These are phyloP conservation scores for Rotaria socialis DNA, from an alignment of 2,888 invertebrate genomes.

Conservation along the genomic window DNA sequence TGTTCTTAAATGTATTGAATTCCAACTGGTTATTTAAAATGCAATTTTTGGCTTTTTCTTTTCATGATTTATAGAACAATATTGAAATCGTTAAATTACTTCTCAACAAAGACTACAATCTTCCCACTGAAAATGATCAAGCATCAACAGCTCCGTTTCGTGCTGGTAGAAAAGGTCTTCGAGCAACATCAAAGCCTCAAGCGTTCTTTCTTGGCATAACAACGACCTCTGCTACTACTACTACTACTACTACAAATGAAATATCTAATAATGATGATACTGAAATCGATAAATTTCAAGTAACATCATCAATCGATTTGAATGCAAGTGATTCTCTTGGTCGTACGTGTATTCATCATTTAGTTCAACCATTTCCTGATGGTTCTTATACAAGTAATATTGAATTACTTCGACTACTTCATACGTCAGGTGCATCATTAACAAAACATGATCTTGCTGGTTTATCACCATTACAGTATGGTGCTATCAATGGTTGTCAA, in stretches of 20 bases:
- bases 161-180: neutral
- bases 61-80: neutral
- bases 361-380: constrained; percentile 38
- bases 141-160: accelerated
- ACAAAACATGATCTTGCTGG: constrained; percentile 33
- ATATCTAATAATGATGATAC: too few species aligned
- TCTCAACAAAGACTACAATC: neutral
- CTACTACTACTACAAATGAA: too few species aligned
- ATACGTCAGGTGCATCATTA: constrained; percentile 7
- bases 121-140: neutral
- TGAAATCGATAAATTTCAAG: neutral
- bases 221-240: neutral
- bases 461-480: constrained; percentile 42
- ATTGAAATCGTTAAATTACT: constrained; percentile 7
- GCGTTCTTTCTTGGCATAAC: neutral
- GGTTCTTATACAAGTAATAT: constrained; percentile 36
- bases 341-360: constrained; percentile 41
- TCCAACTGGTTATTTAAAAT: too few species aligned
- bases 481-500: constrained; percentile 11
- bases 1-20: too few species aligned
- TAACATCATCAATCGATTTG: constrained; percentile 34
- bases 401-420: constrained; percentile 21
- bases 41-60: neutral
- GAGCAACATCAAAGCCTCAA: too few species aligned
- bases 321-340: constrained; percentile 31